These are phyloP conservation scores for Tromatobia lineatoria DNA, from an alignment of 2,888 invertebrate genomes.

Conservation along the genomic window DNA sequence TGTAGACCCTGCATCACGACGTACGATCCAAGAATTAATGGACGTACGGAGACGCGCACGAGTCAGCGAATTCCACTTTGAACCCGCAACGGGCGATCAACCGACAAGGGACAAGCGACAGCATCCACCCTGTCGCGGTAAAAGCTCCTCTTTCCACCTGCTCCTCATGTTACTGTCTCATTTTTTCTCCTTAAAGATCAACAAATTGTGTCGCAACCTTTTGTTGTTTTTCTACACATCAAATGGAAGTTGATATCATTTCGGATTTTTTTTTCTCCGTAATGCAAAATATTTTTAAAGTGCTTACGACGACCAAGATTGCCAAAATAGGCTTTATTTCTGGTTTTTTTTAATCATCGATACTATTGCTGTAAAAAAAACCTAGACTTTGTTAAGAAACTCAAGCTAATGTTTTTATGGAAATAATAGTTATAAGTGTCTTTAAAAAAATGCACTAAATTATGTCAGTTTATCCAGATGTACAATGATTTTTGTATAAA, in stretches of 20 bases:
- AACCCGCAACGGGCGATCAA: conserved; percentile 61
- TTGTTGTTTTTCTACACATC: neutral
- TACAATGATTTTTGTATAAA: no score
- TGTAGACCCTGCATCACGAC: conserved; percentile 31
- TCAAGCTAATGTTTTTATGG: no score
- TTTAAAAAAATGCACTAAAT: no score
- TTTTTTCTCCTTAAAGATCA: conserved; percentile 45
- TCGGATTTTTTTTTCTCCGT: neutral
- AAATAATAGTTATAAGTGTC: no score
- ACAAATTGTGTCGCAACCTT: conserved; percentile 29
- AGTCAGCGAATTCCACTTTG: conserved; percentile 69
- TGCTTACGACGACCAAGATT: no score
- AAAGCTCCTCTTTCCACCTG: neutral
- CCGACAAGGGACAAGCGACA: conserved; percentile 41
- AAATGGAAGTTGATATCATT: neutral
- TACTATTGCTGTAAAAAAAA: no score
- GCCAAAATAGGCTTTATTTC: no score
- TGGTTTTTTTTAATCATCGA: no score
- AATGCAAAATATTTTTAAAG: neutral
- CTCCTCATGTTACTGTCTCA: conserved; percentile 9
- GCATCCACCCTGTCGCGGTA: conserved; percentile 35
- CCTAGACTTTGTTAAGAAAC: no score
- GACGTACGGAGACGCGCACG: conserved; percentile 53
- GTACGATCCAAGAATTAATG: conserved; percentile 66
- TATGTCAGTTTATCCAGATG: no score